Evolutionary conservation across 1,140 invertebrate species (phyloP).

Genomic region (Anthonomus grandis): DNA sequence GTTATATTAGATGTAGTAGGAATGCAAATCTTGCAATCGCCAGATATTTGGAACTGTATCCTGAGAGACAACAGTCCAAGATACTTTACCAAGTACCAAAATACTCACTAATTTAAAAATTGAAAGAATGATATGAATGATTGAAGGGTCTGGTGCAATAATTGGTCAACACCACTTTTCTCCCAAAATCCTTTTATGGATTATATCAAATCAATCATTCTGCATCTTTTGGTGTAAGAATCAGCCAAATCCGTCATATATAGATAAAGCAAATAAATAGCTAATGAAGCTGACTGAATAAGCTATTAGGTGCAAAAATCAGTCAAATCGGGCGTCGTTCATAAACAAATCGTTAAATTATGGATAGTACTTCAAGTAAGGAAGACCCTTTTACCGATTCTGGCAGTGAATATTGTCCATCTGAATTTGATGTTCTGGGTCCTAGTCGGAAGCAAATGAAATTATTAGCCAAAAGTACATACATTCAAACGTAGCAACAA

Average conservation of each 20-base stretch:
- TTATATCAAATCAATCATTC: conserved; percentile 1
- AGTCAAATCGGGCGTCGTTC: too few relatives aligned
- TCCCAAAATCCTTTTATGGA: too few relatives aligned
- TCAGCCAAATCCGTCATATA: too few relatives aligned
- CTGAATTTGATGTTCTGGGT: background rate
- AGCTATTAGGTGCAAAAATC: background rate
- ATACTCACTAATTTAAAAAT: too few relatives aligned
- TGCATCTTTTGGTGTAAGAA: too few relatives aligned
- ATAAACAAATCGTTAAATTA: background rate
- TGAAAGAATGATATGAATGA: too few relatives aligned
- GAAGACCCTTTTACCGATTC: background rate
- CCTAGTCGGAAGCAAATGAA: background rate
- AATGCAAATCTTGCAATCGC: too few relatives aligned
- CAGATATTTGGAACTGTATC: too few relatives aligned
- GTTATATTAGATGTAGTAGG: too few relatives aligned
- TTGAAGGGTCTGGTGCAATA: conserved; percentile 4
- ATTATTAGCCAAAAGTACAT: conserved; percentile 1
- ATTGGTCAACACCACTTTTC: background rate
- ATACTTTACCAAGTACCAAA: too few relatives aligned
- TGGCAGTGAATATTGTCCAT: background rate
- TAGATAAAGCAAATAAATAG: conserved; percentile 6
- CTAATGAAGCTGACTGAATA: conserved; percentile 1
- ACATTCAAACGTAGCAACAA: too few relatives aligned
- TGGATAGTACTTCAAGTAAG: background rate
- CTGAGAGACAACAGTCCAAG: too few relatives aligned